A percentile compares a stretch with the other conserved stretches of the same genome.
Conservation (phyloP, 2,888 invertebrate genomes). For the Chirona hameri region DNA sequence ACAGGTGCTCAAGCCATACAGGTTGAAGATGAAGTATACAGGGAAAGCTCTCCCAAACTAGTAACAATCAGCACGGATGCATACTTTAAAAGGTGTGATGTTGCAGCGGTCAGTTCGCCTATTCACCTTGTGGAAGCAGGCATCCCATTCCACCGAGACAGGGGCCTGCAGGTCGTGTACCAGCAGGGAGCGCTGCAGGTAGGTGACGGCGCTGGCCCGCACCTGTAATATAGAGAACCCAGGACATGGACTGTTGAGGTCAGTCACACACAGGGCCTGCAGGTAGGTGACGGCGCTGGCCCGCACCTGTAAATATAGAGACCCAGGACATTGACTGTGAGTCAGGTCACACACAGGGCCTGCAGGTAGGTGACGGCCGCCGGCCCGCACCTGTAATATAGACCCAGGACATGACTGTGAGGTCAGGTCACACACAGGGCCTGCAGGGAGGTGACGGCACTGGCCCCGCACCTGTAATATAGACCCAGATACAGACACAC, state of each 20-base stretch:
- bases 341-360: conserved; percentile 77
- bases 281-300: conserved; percentile 89
- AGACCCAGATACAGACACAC: no score
- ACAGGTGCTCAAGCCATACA: no score
- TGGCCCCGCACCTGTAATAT: conserved; percentile 67
- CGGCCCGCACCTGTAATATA: no score
- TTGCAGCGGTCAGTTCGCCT: neutral
- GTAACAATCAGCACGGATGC: no score
- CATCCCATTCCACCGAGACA: conserved; percentile 89
- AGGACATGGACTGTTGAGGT: conserved; percentile 91
- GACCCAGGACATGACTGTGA: conserved; percentile 91
- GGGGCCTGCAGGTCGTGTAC: conserved; percentile 86
- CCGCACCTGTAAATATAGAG: conserved; percentile 64
- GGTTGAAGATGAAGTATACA: no score
- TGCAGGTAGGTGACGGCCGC: conserved; percentile 91
- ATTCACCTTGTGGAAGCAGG: conserved; percentile 72
- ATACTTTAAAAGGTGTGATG: no score
- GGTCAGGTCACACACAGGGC: conserved; percentile 82
- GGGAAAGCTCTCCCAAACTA: no score
- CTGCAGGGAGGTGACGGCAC: conserved; percentile 91
- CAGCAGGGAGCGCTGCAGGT: conserved; percentile 86
- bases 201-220: conserved; percentile 84
- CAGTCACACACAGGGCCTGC: conserved; percentile 78
- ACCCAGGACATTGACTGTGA: conserved; percentile 94
- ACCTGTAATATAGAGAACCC: conserved; percentile 71